Conservation (phyloP, 2,797 vertebrate species). For the Coreius guichenoti region DNA sequence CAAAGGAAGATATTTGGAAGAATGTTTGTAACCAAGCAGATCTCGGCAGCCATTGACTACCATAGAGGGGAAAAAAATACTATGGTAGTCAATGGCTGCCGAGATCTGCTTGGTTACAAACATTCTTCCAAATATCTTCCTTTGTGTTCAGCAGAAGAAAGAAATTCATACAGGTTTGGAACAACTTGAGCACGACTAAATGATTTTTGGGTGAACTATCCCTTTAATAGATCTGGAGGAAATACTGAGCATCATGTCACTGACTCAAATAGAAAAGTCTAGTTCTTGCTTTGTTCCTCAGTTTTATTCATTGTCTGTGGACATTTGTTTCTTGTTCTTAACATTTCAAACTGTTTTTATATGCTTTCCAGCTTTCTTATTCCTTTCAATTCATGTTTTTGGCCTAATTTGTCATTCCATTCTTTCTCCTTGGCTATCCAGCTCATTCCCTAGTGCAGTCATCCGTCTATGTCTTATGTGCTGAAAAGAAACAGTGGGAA, state of each 20-base stretch:
- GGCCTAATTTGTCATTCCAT: constrained; percentile 15
- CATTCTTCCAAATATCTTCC: no score
- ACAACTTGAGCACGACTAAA: no score
- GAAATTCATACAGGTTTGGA: no score
- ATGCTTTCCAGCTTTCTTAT: neutral
- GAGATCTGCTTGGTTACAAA: no score
- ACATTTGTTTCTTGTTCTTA: constrained; percentile 19
- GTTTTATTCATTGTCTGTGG: neutral
- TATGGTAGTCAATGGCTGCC: no score
- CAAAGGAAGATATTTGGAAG: no score
- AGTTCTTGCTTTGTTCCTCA: neutral
- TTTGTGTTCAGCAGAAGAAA: no score
- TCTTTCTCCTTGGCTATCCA: constrained; percentile 11
- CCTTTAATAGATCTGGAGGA: neutral
- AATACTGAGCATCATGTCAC: neutral
- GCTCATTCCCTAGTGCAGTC: neutral
- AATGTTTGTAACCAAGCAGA: no score
- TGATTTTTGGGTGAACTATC: no score
- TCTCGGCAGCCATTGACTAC: no score
- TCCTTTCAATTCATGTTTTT: constrained; percentile 3
- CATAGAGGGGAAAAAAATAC: no score
- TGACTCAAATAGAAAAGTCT: neutral
- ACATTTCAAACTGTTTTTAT: neutral
- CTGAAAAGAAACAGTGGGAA: constrained; percentile 27
- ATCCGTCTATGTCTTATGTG: neutral